Evolutionary conservation across 2,888 invertebrate genomes (phyloP).

Genomic region (Encarsia formosa): DNA sequence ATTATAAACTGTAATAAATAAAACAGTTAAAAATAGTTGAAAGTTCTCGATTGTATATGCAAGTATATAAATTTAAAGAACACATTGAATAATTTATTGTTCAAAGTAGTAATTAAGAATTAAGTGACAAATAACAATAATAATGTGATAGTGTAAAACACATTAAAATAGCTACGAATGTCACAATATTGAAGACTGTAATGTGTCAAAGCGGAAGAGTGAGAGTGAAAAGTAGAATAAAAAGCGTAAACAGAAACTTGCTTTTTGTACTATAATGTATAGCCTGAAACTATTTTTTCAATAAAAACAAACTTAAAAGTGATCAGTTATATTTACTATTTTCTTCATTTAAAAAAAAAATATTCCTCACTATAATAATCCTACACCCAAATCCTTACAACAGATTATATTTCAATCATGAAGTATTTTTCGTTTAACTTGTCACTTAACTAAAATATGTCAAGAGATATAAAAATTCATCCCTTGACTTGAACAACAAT

Average conservation of each 20-base stretch:
- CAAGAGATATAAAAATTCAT: conserved; percentile 12
- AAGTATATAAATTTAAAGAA: no score
- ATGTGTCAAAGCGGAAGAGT: conserved; percentile 10
- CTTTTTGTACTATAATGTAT: conserved; percentile 42
- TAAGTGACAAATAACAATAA: neutral
- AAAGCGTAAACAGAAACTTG: conserved; percentile 16
- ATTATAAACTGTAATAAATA: no score
- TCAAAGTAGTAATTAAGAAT: no score
- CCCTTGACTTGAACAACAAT: conserved; percentile 13
- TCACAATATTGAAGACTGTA: conserved; percentile 1
- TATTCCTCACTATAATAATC: conserved; percentile 26
- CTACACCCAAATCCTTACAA: conserved; percentile 1
- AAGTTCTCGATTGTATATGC: no score
- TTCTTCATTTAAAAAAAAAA: conserved; percentile 29
- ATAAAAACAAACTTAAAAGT: conserved; percentile 47
- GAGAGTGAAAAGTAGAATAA: conserved; percentile 13
- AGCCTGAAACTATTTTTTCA: conserved; percentile 39
- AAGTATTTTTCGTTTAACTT: conserved; percentile 15
- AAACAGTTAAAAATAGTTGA: no score
- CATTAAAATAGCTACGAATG: neutral
- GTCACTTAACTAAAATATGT: conserved; percentile 18
- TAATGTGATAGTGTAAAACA: conserved; percentile 12
- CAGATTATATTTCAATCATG: neutral
- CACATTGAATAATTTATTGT: no score
- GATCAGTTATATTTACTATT: conserved; percentile 47